Base-by-base conservation (phyloP, 37 sponge, comb jelly and placozoan species). In the Amphimedon queenslandica region DNA sequence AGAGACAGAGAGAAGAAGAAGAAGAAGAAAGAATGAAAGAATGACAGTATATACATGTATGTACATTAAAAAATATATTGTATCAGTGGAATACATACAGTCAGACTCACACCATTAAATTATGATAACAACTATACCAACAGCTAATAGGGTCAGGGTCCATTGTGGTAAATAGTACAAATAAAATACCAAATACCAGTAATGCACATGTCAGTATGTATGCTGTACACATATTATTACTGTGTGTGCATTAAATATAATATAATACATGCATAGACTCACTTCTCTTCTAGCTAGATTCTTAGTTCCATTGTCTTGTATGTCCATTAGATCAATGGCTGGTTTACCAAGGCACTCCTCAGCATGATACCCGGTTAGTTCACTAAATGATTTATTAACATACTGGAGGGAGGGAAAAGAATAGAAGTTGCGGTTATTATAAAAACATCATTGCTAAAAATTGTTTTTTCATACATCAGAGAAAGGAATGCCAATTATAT, bases 291-390 rank as follows among this genome's bases (percentile, higher is more conserved):
- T 79, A 0, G 41, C 79, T n/a, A 66, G 31, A 4, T 2, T 38
- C 32, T 57, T 79, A 28, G 79, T 58, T n/a, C 79, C 79, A 75
- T 75, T 75, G 47, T 63, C 64, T 28, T 75, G 73, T 10, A 1
- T 27, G 30, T 2, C 1, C 36, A 32, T 1, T 27, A 30, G 20
- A 29, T 33, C n/a, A 32, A 29, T 43, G 57, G 82, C 82, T 36
- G 74, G 82, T 65, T 65, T 65, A 5, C 87, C 87, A 34, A 86
- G n/a, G 27, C 60, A 75, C 37, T 79, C 80, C 2, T 86, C 87
- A 11, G 18, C 4, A 18, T 40, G 34, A 55, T 63, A 86, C 2
- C 80, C 87, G 51, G 68, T 86, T 13, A 80, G 39, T 5, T 74
- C 71, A 32, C 66, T 63, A 53, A 75, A 86, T 4, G 87, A 33